Evolutionary conservation across 2,113 vertebrate species (phyloP), one percentile per base, ranked within the genome.

Genomic region (Pseudopodoces humilis): DNA sequence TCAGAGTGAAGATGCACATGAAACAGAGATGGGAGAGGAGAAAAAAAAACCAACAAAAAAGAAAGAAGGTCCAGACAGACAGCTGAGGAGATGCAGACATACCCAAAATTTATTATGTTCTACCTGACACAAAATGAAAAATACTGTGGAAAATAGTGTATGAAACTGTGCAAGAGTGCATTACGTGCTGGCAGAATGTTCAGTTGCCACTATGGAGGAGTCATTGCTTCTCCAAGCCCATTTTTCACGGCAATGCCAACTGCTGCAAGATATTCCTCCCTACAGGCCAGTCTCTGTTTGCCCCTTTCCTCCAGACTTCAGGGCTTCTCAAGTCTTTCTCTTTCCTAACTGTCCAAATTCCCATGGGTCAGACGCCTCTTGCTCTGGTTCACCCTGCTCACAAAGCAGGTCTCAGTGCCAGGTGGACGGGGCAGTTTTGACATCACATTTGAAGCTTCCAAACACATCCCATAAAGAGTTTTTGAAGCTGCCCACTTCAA

Each of bases 1-100:
- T 95, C 71, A 97, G 87, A 96, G 92, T 94, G 77, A 89, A 96
- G 81, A 91, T 28, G 86, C 21, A 96, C 68, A 90, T 92, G 69
- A 97, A 64, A 96, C 27, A 92, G 35, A 94, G 88, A 95, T 0
- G 74, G 60, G 20, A 92, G 30, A 83, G 14, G 3, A 9, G 14
- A 6, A 14, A 39, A 19, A 19, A 15, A 12, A 30, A 6, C n/a
- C 25, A 7, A 22, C 27, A 23, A 72, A 13, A 43, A 12, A 13
- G 1, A 43, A 50, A 80, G 60, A 33, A 37, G 74, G 18, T 85
- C 44, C 20, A 85, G 94, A 95, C 33, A 93, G 62, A 84, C 81
- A 96, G 70, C 70, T 63, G 47, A 95, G 83, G 88, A 92, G 88
- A 84, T 76, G 63, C 18, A 86, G 74, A 90, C 60, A 65, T 14